These are phyloP conservation scores for Vidua macroura DNA, from an alignment of 2,113 vertebrate species.

Conservation along the genomic window DNA sequence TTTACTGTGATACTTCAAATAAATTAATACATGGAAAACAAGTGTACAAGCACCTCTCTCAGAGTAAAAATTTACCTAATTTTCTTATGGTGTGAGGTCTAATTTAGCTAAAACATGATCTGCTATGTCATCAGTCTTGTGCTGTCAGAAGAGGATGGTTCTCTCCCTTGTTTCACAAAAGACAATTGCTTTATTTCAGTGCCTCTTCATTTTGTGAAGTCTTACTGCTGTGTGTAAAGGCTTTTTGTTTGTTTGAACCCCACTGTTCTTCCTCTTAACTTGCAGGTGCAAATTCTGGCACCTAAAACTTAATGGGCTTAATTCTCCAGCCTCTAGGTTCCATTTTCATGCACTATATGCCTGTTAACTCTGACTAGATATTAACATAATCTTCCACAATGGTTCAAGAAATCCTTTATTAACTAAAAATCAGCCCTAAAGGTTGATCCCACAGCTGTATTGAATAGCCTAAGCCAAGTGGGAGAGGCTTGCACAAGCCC, in stretches of 20 bases:
- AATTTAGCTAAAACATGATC: background rate
- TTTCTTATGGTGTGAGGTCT: background rate
- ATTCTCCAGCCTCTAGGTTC: background rate
- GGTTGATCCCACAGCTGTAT: background rate
- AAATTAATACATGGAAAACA: background rate
- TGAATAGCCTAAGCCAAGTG: background rate
- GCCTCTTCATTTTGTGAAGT: background rate
- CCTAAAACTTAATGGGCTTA: background rate
- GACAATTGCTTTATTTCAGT: background rate
- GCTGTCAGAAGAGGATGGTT: background rate
- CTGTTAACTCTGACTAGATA: background rate
- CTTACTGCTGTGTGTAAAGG: background rate
- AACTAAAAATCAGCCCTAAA: background rate
- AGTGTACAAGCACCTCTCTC: background rate
- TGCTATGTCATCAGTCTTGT: background rate
- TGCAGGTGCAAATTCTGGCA: background rate
- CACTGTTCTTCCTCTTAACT: background rate
- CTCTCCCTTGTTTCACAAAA: background rate
- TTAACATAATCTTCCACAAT: background rate
- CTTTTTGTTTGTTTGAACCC: background rate
- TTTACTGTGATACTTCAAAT: conserved; percentile 10
- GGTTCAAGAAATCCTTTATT: background rate
- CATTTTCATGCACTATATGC: background rate
- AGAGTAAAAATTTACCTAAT: background rate
- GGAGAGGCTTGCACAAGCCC: background rate